Base-by-base conservation (phyloP, 2,113 vertebrate species). In the Dicaeum eximium region DNA sequence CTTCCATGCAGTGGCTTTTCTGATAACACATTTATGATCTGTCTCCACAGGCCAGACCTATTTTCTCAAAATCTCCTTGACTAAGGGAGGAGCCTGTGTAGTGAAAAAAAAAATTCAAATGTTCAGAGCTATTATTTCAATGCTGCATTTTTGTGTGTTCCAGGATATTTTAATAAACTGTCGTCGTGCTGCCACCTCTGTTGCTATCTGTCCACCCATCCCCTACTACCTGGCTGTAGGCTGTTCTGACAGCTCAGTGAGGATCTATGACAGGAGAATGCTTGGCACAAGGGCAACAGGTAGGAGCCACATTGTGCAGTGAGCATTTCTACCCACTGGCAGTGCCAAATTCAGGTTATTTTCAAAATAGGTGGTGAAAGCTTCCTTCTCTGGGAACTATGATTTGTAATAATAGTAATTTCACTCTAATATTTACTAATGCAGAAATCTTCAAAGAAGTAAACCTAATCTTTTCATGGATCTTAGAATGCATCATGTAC, bases 121-220 rank as follows among this genome's bases (percentile, higher is more conserved):
- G 15, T 45, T 75, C 42, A 48, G 21, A 54, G 58, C 35, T 92
- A 0, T 93, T 82, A 7, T 92, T 62, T 88, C 92, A 95, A 30
- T 70, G 62, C 23, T 92, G 19, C 45, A 15, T 45, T 94, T 83
- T 75, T 72, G 20, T 97, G 86, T 93, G 54, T 91, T 94, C 7
- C 96, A 99, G 99, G 99, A 99, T 96, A 99, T 99, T 97, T 98
- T 99, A 95, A 99, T 99, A 95, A 99, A 99, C 93, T 99, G 99
- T 57, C 98, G 99, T 13, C 98, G 99, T 96, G 99, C 99, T 70
- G 99, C 99, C 64, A 99, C 99, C 61, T 99, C 99, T 18, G 99
- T 99, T 85, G 99, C 99, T 62, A 99, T 99, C 75, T 99, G 99
- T 89, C 99, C 99, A 5, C 98, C 99, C 85, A 98, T 99, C 93